Conservation (phyloP, 1,140 invertebrate genomes). For the Trichogramma pretiosum region DNA sequence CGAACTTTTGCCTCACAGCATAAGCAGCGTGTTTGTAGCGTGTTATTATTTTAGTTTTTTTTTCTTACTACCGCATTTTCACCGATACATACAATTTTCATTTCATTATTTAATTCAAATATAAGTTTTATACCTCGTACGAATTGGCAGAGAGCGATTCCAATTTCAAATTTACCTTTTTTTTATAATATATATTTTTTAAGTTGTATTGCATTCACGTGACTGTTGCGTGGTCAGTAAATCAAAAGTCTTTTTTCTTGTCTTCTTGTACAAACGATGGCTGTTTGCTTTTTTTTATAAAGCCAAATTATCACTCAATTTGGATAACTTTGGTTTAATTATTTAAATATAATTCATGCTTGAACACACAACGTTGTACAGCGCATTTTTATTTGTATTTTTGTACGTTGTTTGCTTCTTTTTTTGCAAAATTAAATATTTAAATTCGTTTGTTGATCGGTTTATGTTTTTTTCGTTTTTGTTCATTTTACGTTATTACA, state of each 20-base stretch:
- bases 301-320: no score
- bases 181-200: not conserved
- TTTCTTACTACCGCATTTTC: no score
- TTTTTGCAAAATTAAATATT: slow-evolving; percentile 8
- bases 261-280: no score
- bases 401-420: slow-evolving; percentile 20
- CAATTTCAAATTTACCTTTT: no score
- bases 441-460: slow-evolving; percentile 14
- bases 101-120: not conserved
- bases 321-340: no score
- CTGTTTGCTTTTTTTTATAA: no score
- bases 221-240: not conserved
- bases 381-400: slow-evolving; percentile 3
- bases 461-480: slow-evolving; percentile 6
- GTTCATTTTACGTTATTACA: slow-evolving; percentile 25
- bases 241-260: no score
- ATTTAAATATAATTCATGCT: no score
- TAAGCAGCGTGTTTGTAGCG: slow-evolving; percentile 3
- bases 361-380: no score
- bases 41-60: slow-evolving; percentile 5
- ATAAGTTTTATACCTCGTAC: not conserved
- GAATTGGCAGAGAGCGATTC: no score
- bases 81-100: not conserved
- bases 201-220: not conserved
- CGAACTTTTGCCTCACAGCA: slow-evolving; percentile 10